A percentile compares a stretch with the other conserved stretches of the same genome.
Conservation (phyloP, 2,797 vertebrate genomes). For the Cossypha dichroa region DNA sequence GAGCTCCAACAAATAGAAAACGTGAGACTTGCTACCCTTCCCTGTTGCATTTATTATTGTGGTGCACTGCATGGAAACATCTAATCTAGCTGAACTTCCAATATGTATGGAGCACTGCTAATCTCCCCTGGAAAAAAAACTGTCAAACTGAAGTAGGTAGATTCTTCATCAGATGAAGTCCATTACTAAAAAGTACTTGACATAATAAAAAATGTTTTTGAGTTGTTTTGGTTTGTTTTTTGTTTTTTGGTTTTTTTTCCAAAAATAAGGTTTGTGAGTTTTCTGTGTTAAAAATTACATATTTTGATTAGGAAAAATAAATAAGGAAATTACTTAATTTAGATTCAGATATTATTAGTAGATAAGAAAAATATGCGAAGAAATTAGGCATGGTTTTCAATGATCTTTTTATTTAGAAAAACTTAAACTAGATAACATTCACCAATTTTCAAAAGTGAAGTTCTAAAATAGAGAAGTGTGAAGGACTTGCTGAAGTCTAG, state of each 20-base stretch:
- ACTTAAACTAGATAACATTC: neutral
- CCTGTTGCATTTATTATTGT: neutral
- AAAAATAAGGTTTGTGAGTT: neutral
- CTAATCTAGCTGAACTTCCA: neutral
- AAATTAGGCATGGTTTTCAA: neutral
- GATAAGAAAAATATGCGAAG: neutral
- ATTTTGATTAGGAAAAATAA: neutral
- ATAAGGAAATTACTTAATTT: neutral
- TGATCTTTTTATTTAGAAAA: neutral
- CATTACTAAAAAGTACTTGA: neutral
- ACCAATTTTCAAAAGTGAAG: neutral
- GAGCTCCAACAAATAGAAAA: neutral
- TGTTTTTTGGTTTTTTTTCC: no score
- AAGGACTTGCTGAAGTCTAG: neutral
- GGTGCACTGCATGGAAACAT: neutral
- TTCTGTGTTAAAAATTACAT: neutral
- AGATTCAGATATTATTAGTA: neutral
- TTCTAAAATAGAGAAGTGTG: neutral
- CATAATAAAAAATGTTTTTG: accelerated
- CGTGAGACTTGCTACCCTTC: neutral
- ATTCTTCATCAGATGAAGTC: neutral
- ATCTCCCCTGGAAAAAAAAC: neutral
- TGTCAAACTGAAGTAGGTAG: neutral
- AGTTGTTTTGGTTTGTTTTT: neutral
- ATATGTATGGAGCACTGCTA: accelerated